Evolutionary conservation across 2,888 invertebrate species (phyloP), one percentile per base, ranked within the genome.

Genomic region (Luffia ferchaultella): DNA sequence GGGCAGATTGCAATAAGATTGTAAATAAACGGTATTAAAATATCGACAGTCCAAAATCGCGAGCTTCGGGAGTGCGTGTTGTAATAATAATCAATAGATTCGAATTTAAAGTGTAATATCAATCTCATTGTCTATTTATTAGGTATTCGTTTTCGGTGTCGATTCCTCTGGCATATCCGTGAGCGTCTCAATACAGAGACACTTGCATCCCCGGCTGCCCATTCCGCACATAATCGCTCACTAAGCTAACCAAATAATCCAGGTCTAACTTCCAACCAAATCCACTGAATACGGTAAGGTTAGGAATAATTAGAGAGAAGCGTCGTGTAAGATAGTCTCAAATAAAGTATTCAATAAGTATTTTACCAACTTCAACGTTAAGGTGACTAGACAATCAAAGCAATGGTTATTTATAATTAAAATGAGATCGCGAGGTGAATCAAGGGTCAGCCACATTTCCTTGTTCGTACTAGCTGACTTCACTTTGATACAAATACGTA

Each of bases 51-150:
- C 66, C 67, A 64, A 64, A 73, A 72, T 72, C 44, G 1, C 68
- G 74, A 72, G 71, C 70, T 70, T 73, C 70, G 72, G 70, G 69
- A 69, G 62, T 67, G 68, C 68, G 65, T 71, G 69, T 68, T 72
- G 69, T 65, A 57, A 62, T 62, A 53, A 63, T 48, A 48, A 63
- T 70, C 67, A 70, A 75, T 77, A 77, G 77, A 74, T 79, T 77
- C 77, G 77, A 82, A 82, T 82, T 79, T 76, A 80, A 66, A 61
- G 75, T 74, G 65, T 80, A 74, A 76, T 79, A 82, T 77, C 80
- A 77, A 78, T 76, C 79, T 83, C 82, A 80, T 82, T 83, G 82
- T 83, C 82, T 83, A 80, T 79, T 76, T 76, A 76, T 74, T 78
- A 79, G 76, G 59, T 67, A 71, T 76, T 74, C 71, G 68, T 77